These are phyloP conservation scores for Catharus minimus DNA, from an alignment of 2,113 vertebrate genomes.

Conservation along the genomic window DNA sequence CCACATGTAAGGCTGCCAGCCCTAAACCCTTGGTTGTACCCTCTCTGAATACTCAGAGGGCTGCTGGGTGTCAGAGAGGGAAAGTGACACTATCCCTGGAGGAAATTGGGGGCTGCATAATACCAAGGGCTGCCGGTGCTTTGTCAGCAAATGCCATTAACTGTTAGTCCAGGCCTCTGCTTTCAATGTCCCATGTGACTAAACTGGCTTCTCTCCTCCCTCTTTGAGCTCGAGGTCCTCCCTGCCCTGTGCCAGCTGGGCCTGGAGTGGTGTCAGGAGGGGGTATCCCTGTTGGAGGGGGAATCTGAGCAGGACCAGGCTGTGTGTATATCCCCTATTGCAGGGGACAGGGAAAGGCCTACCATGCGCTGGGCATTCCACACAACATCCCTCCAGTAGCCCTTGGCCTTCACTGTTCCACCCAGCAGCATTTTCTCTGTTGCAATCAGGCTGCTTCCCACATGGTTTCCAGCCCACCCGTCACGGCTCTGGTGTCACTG, in stretches of 20 bases:
- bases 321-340: neutral
- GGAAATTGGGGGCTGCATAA: neutral
- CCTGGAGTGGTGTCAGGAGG: neutral
- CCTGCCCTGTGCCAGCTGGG: neutral
- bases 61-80: neutral
- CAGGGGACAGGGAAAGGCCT: neutral
- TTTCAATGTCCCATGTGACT: neutral
- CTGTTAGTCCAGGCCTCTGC: neutral
- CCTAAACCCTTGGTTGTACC: neutral
- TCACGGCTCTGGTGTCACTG: constrained; percentile 97
- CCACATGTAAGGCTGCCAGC: neutral
- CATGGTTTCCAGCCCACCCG: constrained; percentile 89
- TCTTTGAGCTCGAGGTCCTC: neutral
- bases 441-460: constrained; percentile 84
- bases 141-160: neutral
- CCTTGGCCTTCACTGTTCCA: neutral
- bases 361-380: rapidly evolving
- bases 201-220: neutral
- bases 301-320: neutral
- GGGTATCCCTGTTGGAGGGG: neutral
- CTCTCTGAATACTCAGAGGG: neutral
- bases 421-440: neutral
- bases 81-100: neutral
- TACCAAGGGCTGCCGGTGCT: neutral
- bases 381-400: rapidly evolving